Evolutionary conservation across 1,140 invertebrate genomes (phyloP), one percentile per base, ranked within the genome.

Genomic region (Lordiphosa clarofinis): DNA sequence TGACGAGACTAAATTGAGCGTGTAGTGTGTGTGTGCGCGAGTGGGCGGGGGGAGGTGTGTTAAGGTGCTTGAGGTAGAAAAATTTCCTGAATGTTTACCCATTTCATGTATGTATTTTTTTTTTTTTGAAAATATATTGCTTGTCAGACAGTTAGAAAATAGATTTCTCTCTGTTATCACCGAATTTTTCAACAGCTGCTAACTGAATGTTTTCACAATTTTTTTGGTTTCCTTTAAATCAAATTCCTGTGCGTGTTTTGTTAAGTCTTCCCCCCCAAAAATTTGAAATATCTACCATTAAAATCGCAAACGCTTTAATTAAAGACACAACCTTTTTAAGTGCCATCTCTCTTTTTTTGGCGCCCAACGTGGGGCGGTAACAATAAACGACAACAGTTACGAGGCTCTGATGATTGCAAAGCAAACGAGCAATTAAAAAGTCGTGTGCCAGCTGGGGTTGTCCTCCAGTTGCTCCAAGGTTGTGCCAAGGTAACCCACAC

Each of bases 361-460:
- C 24, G 24, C 24, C 5, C 11, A 44, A 46, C 43, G 43, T 46
- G 43, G 11, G 38, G 42, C 47, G 40, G 52, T 52, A 76, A 84
- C 73, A 86, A 70, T 86, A 84, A 84, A 84, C 73, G 78, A 65
- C 73, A 56, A 70, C 68, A 67, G 74, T 84, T 73, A 84, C 73
- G 68, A 74, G 53, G 67, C 52, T 56, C 68, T 13, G 78, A 82
- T 82, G 78, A 84, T 84, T 84, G 78, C 76, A 56, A 62, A 68
- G 72, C 63, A 82, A 82, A 82, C 76, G 76, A 82, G 78, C 78
- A 84, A 84, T 84, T 84, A 84, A 84, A 84, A 84, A 72, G 60
- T 56, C 61, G 60, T 78, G 68, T 56, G 78, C 59, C 76, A 40
- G 36, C 66, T 50, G 40, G 37, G 46, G 31, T 10, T 19, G 54